phyloP scores from a whole-genome alignment of 2,888 invertebrate species.

The Parascotia fuliginaria region DNA sequence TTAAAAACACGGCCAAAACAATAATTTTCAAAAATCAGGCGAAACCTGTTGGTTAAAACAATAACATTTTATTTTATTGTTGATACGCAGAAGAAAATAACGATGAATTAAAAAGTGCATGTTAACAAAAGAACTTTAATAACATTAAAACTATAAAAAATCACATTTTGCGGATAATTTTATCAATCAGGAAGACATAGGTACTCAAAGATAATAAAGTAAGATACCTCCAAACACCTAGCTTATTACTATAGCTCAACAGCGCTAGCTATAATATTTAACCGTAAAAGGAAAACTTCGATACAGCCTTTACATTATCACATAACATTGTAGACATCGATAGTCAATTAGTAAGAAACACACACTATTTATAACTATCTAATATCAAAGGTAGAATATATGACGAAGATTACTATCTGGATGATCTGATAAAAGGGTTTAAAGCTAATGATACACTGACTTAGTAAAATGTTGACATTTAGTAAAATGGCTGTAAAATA shows the following conservation, averaged over 20 bases:
- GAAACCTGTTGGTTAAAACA: too few species aligned
- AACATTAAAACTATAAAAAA: too few species aligned
- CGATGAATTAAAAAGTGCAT: too few species aligned
- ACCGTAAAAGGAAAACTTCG: not conserved
- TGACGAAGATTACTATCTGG: constrained; percentile 6
- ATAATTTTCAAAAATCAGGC: too few species aligned
- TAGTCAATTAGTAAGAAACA: constrained; percentile 14
- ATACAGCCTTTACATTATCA: not conserved
- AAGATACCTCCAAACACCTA: not conserved
- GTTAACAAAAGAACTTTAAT: too few species aligned
- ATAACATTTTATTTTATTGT: too few species aligned
- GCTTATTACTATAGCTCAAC: not conserved
- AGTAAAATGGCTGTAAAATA: too few species aligned
- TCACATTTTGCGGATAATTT: too few species aligned
- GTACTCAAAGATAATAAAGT: not conserved
- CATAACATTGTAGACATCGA: constrained; percentile 3
- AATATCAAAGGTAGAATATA: constrained; percentile 3
- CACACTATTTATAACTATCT: constrained; percentile 6
- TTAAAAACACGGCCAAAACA: too few species aligned
- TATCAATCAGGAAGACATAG: not conserved
- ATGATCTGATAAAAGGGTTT: not conserved
- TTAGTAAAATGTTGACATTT: too few species aligned
- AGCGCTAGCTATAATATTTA: not conserved
- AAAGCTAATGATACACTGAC: not conserved
- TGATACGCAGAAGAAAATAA: too few species aligned